Evolutionary conservation across 64 coral and sea anemone species (phyloP).

Genomic region (Hydrozoanthus tunicans): DNA sequence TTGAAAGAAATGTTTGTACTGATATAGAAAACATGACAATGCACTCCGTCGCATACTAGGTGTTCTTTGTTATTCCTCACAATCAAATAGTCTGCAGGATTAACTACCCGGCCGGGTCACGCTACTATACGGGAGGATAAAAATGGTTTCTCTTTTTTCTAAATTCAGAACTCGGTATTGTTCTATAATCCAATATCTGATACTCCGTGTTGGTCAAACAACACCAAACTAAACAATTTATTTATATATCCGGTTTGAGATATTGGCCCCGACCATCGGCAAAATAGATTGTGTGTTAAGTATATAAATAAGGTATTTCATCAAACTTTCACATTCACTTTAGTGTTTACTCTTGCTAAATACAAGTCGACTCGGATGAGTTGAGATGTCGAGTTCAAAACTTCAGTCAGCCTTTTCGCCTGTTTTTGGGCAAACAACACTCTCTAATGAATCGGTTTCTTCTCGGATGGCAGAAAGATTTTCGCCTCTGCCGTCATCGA

Average conservation of each 20-base stretch:
- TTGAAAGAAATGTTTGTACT: not conserved
- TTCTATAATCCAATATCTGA: slow-evolving; percentile 17
- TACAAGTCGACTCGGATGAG: not conserved
- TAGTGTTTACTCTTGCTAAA: slow-evolving; percentile 38
- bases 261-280: slow-evolving; percentile 36
- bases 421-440: slow-evolving; percentile 5
- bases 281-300: slow-evolving; percentile 50
- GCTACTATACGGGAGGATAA: not conserved
- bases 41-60: not conserved
- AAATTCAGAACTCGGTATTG: slow-evolving; percentile 8
- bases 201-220: slow-evolving; percentile 34
- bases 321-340: slow-evolving; percentile 22
- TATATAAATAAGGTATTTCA: slow-evolving; percentile 59
- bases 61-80: not conserved
- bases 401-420: slow-evolving; percentile 38
- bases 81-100: slow-evolving; percentile 2
- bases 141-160: slow-evolving; percentile 36
- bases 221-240: slow-evolving; percentile 48
- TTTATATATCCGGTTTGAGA: slow-evolving; percentile 44
- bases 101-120: not conserved
- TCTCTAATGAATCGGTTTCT: not conserved
- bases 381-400: slow-evolving; percentile 21
- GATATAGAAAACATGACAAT: not conserved
- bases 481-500: slow-evolving; percentile 16
- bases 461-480: not conserved